phyloP scores from a whole-genome alignment of 1,140 invertebrate species.

The Pentalonia nigronervosa region DNA sequence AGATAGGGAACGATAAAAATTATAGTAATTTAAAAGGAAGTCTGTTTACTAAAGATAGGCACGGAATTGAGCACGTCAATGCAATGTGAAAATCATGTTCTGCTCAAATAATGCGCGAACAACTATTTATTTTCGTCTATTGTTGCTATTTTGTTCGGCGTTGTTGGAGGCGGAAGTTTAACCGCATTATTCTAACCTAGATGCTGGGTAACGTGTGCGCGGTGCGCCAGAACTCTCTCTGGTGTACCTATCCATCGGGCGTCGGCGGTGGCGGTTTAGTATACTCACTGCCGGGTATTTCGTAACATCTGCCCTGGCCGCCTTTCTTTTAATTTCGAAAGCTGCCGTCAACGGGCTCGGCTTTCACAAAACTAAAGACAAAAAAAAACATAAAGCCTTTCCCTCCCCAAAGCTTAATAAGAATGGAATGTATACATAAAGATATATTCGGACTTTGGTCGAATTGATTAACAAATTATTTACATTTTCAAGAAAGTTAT shows the following conservation, averaged over 20 bases:
- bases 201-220: conserved; percentile 36
- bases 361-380: conserved; percentile 52
- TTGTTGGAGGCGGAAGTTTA: conserved; percentile 55
- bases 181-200: conserved; percentile 52
- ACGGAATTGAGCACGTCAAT: not conserved
- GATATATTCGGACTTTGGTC: not conserved
- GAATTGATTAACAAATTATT: not conserved
- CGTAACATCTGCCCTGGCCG: conserved; percentile 47
- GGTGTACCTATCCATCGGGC: conserved; percentile 39
- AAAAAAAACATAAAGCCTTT: conserved; percentile 44
- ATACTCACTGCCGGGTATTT: conserved; percentile 56
- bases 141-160: conserved; percentile 41
- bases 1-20: not conserved
- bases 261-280: conserved; percentile 53
- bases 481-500: conserved; percentile 17
- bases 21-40: not conserved
- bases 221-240: conserved; percentile 43
- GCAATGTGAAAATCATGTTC: conserved; percentile 50
- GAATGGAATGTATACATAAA: not conserved
- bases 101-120: conserved; percentile 43
- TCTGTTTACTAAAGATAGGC: not conserved
- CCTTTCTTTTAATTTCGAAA: conserved; percentile 58
- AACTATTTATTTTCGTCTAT: conserved; percentile 44
- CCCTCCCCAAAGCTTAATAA: conserved; percentile 31
- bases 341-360: not conserved